Evolutionary conservation across 2,797 vertebrate genomes (phyloP).

Genomic region (Pipistrellus pygmaeus): DNA sequence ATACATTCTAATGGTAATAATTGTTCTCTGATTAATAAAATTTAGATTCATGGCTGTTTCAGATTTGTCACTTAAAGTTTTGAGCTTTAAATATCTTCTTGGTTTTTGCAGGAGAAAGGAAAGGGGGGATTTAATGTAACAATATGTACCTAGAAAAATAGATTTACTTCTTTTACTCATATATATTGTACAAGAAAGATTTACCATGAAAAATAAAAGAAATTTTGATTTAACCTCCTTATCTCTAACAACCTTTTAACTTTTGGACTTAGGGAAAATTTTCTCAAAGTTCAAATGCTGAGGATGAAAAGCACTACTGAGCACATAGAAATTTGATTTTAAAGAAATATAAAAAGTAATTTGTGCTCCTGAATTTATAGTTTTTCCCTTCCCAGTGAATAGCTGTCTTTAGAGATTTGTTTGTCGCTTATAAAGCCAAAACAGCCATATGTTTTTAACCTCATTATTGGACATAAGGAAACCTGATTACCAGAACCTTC

Average conservation of each 20-base stretch:
- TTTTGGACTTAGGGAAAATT: background rate
- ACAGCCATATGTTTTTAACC: background rate
- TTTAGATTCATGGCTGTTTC: background rate
- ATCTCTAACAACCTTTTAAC: background rate
- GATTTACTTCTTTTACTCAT: background rate
- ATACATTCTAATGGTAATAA: background rate
- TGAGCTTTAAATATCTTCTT: background rate
- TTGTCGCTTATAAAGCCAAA: background rate
- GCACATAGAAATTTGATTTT: background rate
- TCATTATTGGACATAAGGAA: background rate
- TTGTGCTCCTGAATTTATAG: background rate
- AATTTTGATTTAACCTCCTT: background rate
- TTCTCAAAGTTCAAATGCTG: background rate
- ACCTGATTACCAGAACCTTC: background rate
- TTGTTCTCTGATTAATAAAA: background rate
- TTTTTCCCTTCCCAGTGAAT: background rate
- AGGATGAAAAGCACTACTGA: background rate
- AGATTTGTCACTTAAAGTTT: slow-evolving; percentile 4
- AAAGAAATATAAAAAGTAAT: background rate
- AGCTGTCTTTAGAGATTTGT: background rate
- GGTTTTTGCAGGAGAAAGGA: background rate
- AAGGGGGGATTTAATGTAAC: background rate
- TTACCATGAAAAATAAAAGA: background rate
- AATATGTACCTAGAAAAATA: background rate
- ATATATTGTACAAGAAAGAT: background rate